Conservation (phyloP, 2,888 invertebrate species). For the Meghimatium bilineatum region DNA sequence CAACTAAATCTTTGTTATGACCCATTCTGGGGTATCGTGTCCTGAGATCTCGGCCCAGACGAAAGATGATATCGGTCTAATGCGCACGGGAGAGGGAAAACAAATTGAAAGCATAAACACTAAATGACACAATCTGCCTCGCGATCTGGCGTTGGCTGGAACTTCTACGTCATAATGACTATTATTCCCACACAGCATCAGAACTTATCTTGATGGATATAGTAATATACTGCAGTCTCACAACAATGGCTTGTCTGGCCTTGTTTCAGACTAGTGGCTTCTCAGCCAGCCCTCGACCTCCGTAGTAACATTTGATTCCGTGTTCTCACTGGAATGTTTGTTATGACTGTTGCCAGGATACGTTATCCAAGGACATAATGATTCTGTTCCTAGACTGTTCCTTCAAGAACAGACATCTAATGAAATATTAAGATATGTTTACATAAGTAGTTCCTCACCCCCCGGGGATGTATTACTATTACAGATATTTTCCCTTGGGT, state of each 20-base stretch:
- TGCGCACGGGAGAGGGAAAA: slow-evolving; percentile 12
- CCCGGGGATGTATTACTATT: not conserved
- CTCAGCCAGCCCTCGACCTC: slow-evolving; percentile 1
- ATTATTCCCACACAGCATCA: slow-evolving; percentile 19
- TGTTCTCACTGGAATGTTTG: not conserved
- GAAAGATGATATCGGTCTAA: slow-evolving; percentile 22
- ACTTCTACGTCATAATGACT: slow-evolving; percentile 6
- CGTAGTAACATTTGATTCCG: not conserved
- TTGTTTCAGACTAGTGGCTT: not conserved
- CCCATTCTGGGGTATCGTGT: not conserved
- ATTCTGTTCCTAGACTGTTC: not conserved
- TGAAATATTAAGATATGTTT: not conserved
- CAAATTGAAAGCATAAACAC: slow-evolving; percentile 34
- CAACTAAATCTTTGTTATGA: slow-evolving; percentile 18
- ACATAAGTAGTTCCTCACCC: not conserved
- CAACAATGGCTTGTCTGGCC: slow-evolving; percentile 17
- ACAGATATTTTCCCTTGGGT: not conserved
- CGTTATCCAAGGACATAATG: slow-evolving; percentile 11
- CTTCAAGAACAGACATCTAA: not conserved
- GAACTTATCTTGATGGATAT: slow-evolving; percentile 15
- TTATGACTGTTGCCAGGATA: slow-evolving; percentile 15
- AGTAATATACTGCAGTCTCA: slow-evolving; percentile 21
- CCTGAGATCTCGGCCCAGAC: not conserved
- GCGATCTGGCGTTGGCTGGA: slow-evolving; percentile 6
- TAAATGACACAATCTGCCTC: slow-evolving; percentile 11